Percentiles rank a stretch among this genome's conserved stretches.
Conservation (phyloP, 2,113 vertebrate genomes). For the Leucosticte australis region DNA sequence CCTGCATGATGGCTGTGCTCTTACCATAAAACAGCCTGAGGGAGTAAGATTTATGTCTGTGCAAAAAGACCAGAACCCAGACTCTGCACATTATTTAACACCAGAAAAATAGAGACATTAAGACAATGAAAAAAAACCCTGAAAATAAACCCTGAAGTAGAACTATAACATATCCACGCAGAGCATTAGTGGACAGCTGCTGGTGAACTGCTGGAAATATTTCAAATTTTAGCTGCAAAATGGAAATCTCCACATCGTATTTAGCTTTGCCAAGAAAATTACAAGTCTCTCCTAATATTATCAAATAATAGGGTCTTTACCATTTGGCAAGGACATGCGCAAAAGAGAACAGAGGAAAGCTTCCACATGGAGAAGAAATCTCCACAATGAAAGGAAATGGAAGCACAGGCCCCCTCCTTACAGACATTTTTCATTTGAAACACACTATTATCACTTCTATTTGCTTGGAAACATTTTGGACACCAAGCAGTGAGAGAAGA, state of each 20-base stretch:
- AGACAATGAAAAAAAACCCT: background rate
- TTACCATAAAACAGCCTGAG: background rate
- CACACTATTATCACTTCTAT: background rate
- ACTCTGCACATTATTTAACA: background rate
- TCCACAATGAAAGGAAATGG: constrained; percentile 42
- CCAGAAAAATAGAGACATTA: background rate
- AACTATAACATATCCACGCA: background rate
- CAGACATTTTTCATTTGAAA: background rate
- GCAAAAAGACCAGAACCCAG: background rate
- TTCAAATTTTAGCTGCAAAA: background rate
- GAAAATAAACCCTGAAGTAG: background rate
- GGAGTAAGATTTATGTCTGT: background rate
- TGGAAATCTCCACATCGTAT: background rate
- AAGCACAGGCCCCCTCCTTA: background rate
- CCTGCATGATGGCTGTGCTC: background rate
- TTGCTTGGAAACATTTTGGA: constrained; percentile 7
- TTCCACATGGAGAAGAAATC: background rate
- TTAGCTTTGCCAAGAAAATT: constrained; percentile 28
- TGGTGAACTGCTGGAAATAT: constrained; percentile 9
- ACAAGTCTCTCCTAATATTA: background rate
- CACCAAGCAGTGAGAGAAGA: background rate
- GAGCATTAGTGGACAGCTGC: background rate
- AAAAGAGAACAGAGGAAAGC: constrained; percentile 6
- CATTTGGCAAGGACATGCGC: background rate
- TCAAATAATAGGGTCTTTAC: constrained; percentile 26